Conservation (phyloP, 2,888 invertebrate species). For the Ceriagrion tenellum region DNA sequence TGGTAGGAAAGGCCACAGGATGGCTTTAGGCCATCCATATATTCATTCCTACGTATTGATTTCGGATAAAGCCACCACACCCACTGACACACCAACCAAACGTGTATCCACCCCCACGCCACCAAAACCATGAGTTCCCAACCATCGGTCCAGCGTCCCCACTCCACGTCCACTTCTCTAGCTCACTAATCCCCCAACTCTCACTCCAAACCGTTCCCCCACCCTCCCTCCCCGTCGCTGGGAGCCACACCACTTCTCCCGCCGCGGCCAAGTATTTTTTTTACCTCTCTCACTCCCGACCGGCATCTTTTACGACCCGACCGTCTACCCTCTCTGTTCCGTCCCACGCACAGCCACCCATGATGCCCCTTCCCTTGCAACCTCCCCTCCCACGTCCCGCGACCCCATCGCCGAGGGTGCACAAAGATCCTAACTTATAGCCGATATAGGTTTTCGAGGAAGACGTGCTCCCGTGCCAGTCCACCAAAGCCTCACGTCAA, state of each 20-base stretch:
- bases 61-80: constrained; percentile 42
- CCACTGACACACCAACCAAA: not conserved
- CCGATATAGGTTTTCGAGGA: constrained; percentile 56
- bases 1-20: constrained; percentile 31
- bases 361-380: not conserved
- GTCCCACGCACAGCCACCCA: not conserved
- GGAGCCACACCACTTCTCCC: not conserved
- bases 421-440: constrained; percentile 58
- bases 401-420: not conserved
- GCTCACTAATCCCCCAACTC: not conserved
- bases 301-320: constrained; percentile 9
- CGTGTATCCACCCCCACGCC: not conserved
- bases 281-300: not conserved
- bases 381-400: not conserved
- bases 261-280: not conserved
- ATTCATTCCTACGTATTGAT: constrained; percentile 60
- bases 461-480: not conserved
- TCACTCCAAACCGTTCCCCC: no score
- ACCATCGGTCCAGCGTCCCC: not conserved
- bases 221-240: not conserved
- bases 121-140: not conserved
- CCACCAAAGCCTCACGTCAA: not conserved
- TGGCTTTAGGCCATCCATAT: constrained; percentile 41
- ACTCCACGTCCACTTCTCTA: not conserved
- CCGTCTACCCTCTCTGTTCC: not conserved